These are phyloP conservation scores for Myotis myotis DNA, from an alignment of 2,797 vertebrate genomes.

Conservation along the genomic window DNA sequence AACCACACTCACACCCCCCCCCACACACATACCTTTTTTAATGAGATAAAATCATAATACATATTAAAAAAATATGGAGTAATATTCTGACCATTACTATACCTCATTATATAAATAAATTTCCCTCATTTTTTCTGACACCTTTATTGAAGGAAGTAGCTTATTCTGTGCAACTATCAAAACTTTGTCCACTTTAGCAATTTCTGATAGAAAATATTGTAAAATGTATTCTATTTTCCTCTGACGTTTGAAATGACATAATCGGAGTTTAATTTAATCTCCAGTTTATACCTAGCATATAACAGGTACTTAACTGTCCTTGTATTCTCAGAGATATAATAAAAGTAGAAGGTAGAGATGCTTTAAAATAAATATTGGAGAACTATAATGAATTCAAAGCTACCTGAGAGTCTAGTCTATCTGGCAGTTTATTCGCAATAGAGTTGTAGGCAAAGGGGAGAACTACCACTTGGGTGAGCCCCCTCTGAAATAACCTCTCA, in stretches of 20 bases:
- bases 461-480: background rate
- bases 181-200: background rate
- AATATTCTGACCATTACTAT: background rate
- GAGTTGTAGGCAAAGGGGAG: background rate
- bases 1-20: background rate
- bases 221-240: slow-evolving; percentile 14
- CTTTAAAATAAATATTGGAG: slow-evolving; percentile 27
- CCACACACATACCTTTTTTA: background rate
- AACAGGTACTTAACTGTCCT: background rate
- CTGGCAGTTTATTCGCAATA: background rate
- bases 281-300: background rate
- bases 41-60: background rate
- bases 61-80: slow-evolving; percentile 20
- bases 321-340: background rate
- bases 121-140: background rate
- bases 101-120: background rate
- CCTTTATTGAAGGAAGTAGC: background rate
- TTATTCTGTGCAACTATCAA: slow-evolving; percentile 3
- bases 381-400: background rate
- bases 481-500: slow-evolving; percentile 47
- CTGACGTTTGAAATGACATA: slow-evolving; percentile 37
- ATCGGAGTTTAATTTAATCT: slow-evolving; percentile 21
- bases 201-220: slow-evolving; percentile 2
- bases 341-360: background rate
- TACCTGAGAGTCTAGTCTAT: background rate